Evolutionary conservation across 2,888 invertebrate genomes (phyloP).

Genomic region (Hemistola chrysoprasaria): DNA sequence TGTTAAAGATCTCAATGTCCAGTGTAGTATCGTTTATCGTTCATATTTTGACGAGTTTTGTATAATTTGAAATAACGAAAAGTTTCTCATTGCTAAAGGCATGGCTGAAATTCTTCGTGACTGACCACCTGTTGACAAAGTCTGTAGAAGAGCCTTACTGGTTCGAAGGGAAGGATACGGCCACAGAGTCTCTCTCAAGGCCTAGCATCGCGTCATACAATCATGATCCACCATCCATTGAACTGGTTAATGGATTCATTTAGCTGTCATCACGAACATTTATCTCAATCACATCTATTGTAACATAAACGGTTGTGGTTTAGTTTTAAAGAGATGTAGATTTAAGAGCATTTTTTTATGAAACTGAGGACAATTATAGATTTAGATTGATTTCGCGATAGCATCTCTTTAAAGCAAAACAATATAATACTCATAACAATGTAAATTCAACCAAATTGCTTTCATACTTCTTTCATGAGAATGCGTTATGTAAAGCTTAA

Average conservation of each 20-base stretch:
- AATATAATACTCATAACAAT: constrained; percentile 23
- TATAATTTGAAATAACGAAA: constrained; percentile 38
- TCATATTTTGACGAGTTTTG: constrained; percentile 15
- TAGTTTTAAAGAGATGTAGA: constrained; percentile 58
- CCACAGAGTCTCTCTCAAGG: constrained; percentile 66
- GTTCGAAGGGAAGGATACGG: constrained; percentile 62
- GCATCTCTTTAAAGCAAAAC: constrained; percentile 55
- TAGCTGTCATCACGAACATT: constrained; percentile 49
- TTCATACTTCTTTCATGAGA: constrained; percentile 26
- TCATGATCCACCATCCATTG: constrained; percentile 69
- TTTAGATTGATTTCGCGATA: constrained; percentile 17
- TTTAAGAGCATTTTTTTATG: constrained; percentile 36
- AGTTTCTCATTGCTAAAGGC: constrained; percentile 77
- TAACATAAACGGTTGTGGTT: constrained; percentile 43
- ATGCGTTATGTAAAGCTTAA: constrained; percentile 40
- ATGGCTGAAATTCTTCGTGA: constrained; percentile 82
- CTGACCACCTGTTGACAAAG: constrained; percentile 76
- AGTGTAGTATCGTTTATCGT: constrained; percentile 16
- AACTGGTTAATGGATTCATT: constrained; percentile 78
- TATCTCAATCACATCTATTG: constrained; percentile 55
- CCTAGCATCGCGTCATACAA: constrained; percentile 57
- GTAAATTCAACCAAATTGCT: constrained; percentile 23
- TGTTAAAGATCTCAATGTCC: constrained; percentile 1
- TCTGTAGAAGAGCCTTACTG: constrained; percentile 74
- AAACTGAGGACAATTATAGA: constrained; percentile 16